A percentile compares a stretch with the other conserved stretches of the same genome.
phyloP scores from a whole-genome alignment of 2,797 vertebrate species.

The Bucorvus abyssinicus region DNA sequence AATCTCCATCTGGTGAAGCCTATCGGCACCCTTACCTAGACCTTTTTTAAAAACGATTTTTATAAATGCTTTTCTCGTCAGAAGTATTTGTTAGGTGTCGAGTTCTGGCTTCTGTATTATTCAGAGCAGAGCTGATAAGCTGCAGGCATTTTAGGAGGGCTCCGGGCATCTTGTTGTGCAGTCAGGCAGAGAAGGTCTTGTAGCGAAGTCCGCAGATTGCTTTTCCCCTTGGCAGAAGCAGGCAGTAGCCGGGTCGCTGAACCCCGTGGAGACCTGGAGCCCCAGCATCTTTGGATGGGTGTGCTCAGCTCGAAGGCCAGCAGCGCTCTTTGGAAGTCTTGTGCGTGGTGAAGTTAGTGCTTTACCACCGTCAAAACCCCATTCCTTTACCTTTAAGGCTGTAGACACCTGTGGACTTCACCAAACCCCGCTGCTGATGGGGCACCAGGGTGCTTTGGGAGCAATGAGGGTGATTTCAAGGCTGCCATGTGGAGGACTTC shows the following conservation, averaged over 20 bases:
- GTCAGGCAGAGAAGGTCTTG: not conserved
- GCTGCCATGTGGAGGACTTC: not conserved
- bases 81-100: not conserved
- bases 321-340: not conserved
- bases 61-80: not conserved
- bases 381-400: rapidly evolving
- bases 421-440: not conserved
- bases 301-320: not conserved
- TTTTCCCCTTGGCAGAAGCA: not conserved
- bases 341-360: not conserved
- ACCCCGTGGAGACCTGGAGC: not conserved
- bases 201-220: not conserved
- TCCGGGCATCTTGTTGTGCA: not conserved
- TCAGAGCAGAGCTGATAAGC: not conserved
- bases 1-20: not conserved
- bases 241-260: rapidly evolving
- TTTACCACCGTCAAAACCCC: not conserved
- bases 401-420: rapidly evolving
- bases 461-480: not conserved
- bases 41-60: not conserved
- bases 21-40: not conserved
- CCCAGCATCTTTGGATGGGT: not conserved
- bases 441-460: rapidly evolving
- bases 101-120: not conserved
- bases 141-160: not conserved